Conservation (phyloP, 1,140 invertebrate genomes). For the Zaprionus tsacasi region DNA sequence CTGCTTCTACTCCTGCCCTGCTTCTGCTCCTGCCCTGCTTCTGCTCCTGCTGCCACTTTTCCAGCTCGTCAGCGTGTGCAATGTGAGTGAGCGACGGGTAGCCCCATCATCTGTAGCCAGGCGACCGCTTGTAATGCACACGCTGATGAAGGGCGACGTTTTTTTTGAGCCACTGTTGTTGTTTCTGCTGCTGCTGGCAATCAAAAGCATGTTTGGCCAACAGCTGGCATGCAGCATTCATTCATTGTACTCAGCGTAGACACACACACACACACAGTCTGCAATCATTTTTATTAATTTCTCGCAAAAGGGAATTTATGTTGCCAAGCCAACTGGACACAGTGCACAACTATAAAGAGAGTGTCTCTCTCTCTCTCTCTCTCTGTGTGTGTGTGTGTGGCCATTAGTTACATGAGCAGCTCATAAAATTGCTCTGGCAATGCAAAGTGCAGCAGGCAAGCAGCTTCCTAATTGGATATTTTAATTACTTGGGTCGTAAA, state of each 20-base stretch:
- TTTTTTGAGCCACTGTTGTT: constrained; percentile 25
- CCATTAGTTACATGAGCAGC: constrained; percentile 75
- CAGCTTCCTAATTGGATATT: constrained; percentile 72
- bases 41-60: not conserved
- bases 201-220: constrained; percentile 80
- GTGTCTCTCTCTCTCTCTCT: not conserved
- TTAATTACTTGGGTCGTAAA: constrained; percentile 71
- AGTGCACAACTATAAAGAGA: not conserved
- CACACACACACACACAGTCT: constrained; percentile 38
- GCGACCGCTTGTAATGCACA: constrained; percentile 73
- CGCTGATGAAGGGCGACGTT: constrained; percentile 70
- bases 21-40: not conserved
- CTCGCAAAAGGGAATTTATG: constrained; percentile 78
- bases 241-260: constrained; percentile 61
- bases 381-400: constrained; percentile 16
- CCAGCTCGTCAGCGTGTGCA: constrained; percentile 20
- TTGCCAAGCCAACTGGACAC: constrained; percentile 39
- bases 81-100: constrained; percentile 59
- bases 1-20: not conserved
- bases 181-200: constrained; percentile 62
- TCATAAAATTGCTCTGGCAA: constrained; percentile 50
- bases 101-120: constrained; percentile 54
- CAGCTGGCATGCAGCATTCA: constrained; percentile 81
- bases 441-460: constrained; percentile 34
- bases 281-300: constrained; percentile 83